Evolutionary conservation across 1,140 invertebrate species (phyloP), one percentile per base, ranked within the genome.

Genomic region (Diorhabda sublineata): DNA sequence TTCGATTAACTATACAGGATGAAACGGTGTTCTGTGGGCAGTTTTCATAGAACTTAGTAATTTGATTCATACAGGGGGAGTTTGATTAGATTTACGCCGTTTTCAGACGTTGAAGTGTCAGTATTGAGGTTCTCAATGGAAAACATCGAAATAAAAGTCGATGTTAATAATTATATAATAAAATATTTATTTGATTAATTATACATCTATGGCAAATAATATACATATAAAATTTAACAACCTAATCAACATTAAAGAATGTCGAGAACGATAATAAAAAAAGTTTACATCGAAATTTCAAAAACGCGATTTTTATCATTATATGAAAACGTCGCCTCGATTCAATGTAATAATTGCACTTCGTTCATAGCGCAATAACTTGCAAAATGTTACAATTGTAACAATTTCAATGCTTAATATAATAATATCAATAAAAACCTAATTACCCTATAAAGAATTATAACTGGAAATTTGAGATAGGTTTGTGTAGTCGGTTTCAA

Each of bases 171-270:
- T 5, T 60, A 11, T 3, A 60, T 60, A 60, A 60, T 42, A 60
- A 42, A 60, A 42, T 60, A 8, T 3, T 60, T 60, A 42, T 42
- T 60, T 60, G 26, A 42, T n/a, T 41, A 60, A 42, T n/a, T 56
- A 60, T 60, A 60, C 6, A 26, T 60, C 26, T 60, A 42, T 60
- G 58, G 58, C 58, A 60, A 60, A 60, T 42, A 60, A 2, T 60
- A 42, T 26, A 60, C 26, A 26, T 60, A 60, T 60, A 60, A 60
- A 60, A 60, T 60, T 60, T 60, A 11, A 60, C 9, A 9, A 60
- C 26, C 58, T 42, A 60, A 60, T 60, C 9, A 60, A 60, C 58
- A 11, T 60, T 8, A 5, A 56, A 56, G 42, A 60, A 60, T 11
- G 26, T 26, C 1, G 26, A 26, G 26, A 26, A 26, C 26, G 26